phyloP scores from a whole-genome alignment of 2,113 vertebrate genomes.

The Aramus guarauna region DNA sequence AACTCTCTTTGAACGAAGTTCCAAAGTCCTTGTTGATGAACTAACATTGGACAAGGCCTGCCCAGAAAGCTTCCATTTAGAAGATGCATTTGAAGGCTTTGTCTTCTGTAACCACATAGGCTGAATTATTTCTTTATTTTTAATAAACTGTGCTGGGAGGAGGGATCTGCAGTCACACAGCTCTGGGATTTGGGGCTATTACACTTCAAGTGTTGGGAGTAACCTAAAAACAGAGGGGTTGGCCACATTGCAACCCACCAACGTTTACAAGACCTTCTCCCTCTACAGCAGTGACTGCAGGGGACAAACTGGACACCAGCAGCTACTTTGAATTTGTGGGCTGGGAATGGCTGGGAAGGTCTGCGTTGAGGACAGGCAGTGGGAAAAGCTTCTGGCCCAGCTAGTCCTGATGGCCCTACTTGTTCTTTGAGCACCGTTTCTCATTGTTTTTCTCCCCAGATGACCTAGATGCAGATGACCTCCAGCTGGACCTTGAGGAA shows the following conservation, averaged over 20 bases:
- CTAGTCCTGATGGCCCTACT: neutral
- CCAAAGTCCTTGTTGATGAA: neutral
- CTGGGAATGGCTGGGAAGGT: neutral
- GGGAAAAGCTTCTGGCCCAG: neutral
- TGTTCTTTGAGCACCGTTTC: neutral
- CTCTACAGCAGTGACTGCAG: neutral
- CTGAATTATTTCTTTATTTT: neutral
- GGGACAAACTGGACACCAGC: neutral
- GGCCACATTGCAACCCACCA: neutral
- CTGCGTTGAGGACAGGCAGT: neutral
- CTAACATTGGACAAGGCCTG: neutral
- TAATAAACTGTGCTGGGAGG: neutral
- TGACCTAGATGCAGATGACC: slow-evolving; percentile 88
- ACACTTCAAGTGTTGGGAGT: neutral
- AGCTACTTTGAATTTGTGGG: neutral
- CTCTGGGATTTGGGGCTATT: neutral
- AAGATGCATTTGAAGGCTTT: slow-evolving; percentile 40
- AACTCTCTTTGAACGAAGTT: neutral
- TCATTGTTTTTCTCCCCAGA: slow-evolving; percentile 71
- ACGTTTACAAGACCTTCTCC: neutral
- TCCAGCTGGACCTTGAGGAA: slow-evolving; percentile 86
- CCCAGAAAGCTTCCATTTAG: neutral
- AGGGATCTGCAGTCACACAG: neutral
- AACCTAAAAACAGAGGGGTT: neutral
- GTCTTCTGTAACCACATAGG: neutral